Base-by-base conservation (phyloP, 2,113 vertebrate genomes). In the Amphilophus citrinellus region DNA sequence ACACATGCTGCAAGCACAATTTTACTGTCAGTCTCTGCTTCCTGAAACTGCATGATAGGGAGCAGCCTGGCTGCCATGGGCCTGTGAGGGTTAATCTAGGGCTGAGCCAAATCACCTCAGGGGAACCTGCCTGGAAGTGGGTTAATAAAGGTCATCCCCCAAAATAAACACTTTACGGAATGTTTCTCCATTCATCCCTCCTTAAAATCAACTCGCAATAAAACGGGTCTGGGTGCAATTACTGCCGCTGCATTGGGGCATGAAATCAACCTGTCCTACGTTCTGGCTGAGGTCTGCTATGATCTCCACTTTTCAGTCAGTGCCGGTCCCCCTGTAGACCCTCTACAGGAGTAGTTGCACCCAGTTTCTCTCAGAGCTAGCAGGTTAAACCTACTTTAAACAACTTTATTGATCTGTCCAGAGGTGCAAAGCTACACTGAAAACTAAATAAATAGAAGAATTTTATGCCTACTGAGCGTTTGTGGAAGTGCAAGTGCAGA, bases 111-210 rank as follows among this genome's bases (percentile, higher is more conserved):
- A 95, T 95, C 90, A 94, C 95, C 97, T 96, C 97, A 83, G 94
- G 97, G 97, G 97, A 97, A 94, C 96, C 96, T 94, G 83, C 95
- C 93, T 95, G 96, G 96, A 96, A 97, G 96, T 96, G 95, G 98
- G 98, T 99, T 99, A 98, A 99, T 98, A 98, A 98, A 98, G 98
- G 98, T 97, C 97, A 94, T 89, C 92, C 94, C 92, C 97, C 97
- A 98, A 99, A 98, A 97, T 98, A 99, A 98, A 98, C 97, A 97
- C 97, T 97, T 97, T 97, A 97, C 97, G 96, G 96, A 97, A 97
- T 96, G 97, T 97, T 97, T 97, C 96, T 95, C 84, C 97, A 97
- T 98, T 97, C 96, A 97, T 97, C 96, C 97, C 96, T 97, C 96
- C 95, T 96, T 97, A 98, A 98, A 99, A 99, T 97, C 97, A 98